Conservation (phyloP, 2,797 vertebrate genomes). For the Smutsia temminckii region DNA sequence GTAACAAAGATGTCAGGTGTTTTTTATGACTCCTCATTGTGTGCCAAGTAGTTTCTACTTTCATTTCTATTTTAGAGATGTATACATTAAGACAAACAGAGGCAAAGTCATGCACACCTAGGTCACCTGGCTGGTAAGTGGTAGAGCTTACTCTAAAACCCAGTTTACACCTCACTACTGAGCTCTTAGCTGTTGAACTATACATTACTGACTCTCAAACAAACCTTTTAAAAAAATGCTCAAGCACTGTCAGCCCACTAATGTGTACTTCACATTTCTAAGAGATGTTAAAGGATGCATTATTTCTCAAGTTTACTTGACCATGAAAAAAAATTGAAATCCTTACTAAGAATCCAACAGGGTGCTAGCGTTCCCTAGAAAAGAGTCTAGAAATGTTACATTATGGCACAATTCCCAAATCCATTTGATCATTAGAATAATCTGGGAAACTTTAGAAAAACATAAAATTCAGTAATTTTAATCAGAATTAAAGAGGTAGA, state of each 20-base stretch:
- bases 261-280: background rate
- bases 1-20: conserved; percentile 26
- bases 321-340: background rate
- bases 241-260: background rate
- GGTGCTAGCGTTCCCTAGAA: background rate
- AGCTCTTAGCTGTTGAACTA: background rate
- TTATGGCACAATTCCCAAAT: background rate
- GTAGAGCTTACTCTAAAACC: background rate
- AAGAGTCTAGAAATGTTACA: background rate
- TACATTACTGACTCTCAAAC: background rate
- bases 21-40: conserved; percentile 9
- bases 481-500: background rate
- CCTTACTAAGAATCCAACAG: background rate
- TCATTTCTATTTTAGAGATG: background rate
- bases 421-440: background rate
- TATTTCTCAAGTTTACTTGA: conserved; percentile 12
- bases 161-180: background rate
- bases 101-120: background rate
- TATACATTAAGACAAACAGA: background rate
- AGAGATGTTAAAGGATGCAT: background rate
- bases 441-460: background rate
- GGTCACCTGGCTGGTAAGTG: background rate
- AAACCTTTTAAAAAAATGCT: background rate
- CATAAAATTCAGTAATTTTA: background rate
- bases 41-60: background rate